These are phyloP conservation scores for Ctenoplectra terminalis DNA, from an alignment of 1,140 invertebrate species.

Conservation along the genomic window DNA sequence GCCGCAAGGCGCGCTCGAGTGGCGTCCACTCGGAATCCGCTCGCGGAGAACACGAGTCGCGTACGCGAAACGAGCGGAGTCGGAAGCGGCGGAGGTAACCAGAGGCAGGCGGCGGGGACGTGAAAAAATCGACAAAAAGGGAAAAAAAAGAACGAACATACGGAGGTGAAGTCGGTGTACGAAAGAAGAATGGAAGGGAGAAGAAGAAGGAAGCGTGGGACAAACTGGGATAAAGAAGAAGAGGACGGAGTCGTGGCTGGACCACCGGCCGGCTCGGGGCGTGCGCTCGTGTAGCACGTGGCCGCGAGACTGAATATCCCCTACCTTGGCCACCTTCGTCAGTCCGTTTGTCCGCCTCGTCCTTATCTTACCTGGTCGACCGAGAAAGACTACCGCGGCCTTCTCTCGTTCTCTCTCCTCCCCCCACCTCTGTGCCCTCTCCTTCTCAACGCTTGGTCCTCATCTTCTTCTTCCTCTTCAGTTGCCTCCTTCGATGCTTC, in stretches of 20 bases:
- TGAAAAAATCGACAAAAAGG: neutral
- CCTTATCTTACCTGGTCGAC: conserved; percentile 76
- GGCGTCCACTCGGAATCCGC: conserved; percentile 43
- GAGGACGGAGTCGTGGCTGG: conserved; percentile 63
- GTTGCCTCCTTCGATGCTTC: neutral
- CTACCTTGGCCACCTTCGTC: conserved; percentile 78
- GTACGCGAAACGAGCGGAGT: neutral
- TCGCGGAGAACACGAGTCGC: neutral
- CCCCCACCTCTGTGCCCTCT: conserved; percentile 50
- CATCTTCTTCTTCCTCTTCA: conserved; percentile 36
- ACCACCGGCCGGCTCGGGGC: conserved; percentile 77
- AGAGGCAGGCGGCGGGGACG: neutral
- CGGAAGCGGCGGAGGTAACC: neutral
- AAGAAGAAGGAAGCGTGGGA: conserved; percentile 53
- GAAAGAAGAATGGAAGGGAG: conserved; percentile 37
- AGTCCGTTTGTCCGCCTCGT: conserved; percentile 79
- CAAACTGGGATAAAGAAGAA: conserved; percentile 60
- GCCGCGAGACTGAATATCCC: conserved; percentile 81
- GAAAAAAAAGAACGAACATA: neutral
- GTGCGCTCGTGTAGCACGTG: conserved; percentile 82
- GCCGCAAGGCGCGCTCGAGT: conserved; percentile 21
- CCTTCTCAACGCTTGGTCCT: conserved; percentile 13
- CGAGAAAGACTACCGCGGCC: conserved; percentile 77
- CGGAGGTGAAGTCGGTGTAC: conserved; percentile 5
- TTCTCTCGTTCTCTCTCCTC: conserved; percentile 73